Evolutionary conservation across 2,113 vertebrate species (phyloP), one percentile per base, ranked within the genome.

Genomic region (Brachionichthys hirsutus): DNA sequence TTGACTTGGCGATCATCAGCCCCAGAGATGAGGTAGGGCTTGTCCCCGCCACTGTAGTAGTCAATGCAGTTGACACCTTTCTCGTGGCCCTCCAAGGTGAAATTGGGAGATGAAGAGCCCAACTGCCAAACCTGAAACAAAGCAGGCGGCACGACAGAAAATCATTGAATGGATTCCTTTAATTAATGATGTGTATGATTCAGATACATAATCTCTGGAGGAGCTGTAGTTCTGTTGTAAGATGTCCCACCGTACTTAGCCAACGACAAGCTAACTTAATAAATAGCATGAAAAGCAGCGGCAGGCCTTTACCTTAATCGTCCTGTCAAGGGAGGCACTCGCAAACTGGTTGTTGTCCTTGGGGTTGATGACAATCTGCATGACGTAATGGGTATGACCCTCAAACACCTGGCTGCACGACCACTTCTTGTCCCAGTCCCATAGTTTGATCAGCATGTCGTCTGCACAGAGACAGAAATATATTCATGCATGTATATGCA

Each of bases 401-500:
- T 99, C 97, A 91, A 99, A 99, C 68, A 99, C 95, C 77, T 99
- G 97, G 75, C 95, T 97, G 84, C 97, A 99, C 2, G 94, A 92
- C 97, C 97, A 99, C 63, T 99, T 99, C 86, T 99, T 99, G 79
- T 99, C 97, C 97, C 97, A 99, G 87, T 99, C 97, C 97, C 97
- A 99, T 3, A 99, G 92, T 67, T 99, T 99, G 86, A 99, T 99
- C 68, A 99, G 91, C 97, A 99, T 99, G 86, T 99, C 97, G 91
- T 99, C 97, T 99, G 81, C 9, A 61, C 52, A 73, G 34, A 55
- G 16, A 80, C 10, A 83, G 18, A 60, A 54, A 55, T 13, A 45
- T 3, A 56, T 38, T 40, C 0, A 61, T 3, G 7, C 7, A 60
- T 90, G 70, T 15, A 54, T 60, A 54, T 60, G 56, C 24, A 54